Percentiles rank a stretch among this genome's conserved stretches.
These are phyloP conservation scores for Tyria jacobaeae DNA, from an alignment of 2,888 invertebrate species.

Conservation along the genomic window DNA sequence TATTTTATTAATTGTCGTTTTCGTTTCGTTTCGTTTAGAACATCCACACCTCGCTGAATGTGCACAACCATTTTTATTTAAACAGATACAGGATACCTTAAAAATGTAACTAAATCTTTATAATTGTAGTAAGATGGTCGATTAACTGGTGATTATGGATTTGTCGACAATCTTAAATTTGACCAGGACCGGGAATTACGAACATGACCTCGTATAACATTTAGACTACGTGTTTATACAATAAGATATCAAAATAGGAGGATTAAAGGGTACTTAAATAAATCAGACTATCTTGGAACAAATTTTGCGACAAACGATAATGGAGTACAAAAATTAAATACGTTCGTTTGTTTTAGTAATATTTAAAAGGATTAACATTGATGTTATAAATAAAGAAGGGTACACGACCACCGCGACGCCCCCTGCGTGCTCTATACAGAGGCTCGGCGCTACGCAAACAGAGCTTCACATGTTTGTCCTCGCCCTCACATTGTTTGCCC, in stretches of 20 bases:
- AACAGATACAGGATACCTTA: too few species aligned
- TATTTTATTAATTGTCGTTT: too few species aligned
- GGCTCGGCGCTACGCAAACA: slow-evolving; percentile 69
- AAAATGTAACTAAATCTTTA: too few species aligned
- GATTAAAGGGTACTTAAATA: slow-evolving; percentile 10
- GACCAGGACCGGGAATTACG: too few species aligned
- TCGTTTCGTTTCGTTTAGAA: too few species aligned
- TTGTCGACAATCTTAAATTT: neutral
- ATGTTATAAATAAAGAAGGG: slow-evolving; percentile 22
- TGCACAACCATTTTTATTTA: too few species aligned
- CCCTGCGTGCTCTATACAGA: slow-evolving; percentile 67
- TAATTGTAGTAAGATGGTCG: too few species aligned
- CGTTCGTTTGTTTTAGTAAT: slow-evolving; percentile 8
- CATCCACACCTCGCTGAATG: too few species aligned
- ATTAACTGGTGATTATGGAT: neutral
- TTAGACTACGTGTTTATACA: neutral
- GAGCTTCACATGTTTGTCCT: slow-evolving; percentile 66
- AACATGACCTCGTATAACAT: neutral
- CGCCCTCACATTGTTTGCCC: slow-evolving; percentile 73
- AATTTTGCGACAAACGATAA: slow-evolving; percentile 16
- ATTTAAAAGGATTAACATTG: slow-evolving; percentile 26
- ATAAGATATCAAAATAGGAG: slow-evolving; percentile 2
- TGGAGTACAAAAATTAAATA: neutral
- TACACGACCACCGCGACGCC: slow-evolving; percentile 66
- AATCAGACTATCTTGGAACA: slow-evolving; percentile 3